A percentile compares a stretch with the other conserved stretches of the same genome.
Evolutionary conservation across 2,888 invertebrate species (phyloP).

Genomic region (Drosophila mayaguana): DNA sequence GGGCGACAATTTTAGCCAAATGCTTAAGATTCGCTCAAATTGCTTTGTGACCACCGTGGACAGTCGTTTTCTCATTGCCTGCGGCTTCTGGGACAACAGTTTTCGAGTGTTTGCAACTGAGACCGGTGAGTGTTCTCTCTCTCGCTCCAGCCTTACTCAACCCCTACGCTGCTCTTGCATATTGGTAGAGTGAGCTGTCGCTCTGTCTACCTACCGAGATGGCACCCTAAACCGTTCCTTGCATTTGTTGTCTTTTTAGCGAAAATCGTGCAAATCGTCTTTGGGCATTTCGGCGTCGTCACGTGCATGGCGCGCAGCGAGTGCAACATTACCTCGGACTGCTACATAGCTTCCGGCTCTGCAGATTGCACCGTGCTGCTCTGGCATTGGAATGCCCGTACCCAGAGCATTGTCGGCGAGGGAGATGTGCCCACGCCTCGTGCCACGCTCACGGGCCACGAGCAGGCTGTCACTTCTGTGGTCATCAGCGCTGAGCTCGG

Average conservation of each 20-base stretch:
- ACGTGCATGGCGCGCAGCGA: slow-evolving; percentile 99
- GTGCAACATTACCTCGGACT: slow-evolving; percentile 99
- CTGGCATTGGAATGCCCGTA: slow-evolving; percentile 99
- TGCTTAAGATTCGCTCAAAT: slow-evolving; percentile 95
- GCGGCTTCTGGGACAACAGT: slow-evolving; percentile 99
- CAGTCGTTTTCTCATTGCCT: slow-evolving; percentile 97
- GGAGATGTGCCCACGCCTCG: slow-evolving; percentile 97
- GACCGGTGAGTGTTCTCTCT: slow-evolving; percentile 90
- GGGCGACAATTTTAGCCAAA: slow-evolving; percentile 99
- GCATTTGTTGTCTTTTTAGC: slow-evolving; percentile 86
- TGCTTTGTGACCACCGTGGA: slow-evolving; percentile 99
- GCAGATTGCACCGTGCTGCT: slow-evolving; percentile 98
- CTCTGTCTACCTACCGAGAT: too few relatives aligned
- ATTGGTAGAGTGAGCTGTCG: too few relatives aligned
- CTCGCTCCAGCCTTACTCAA: background rate
- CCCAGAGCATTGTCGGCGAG: slow-evolving; percentile 98
- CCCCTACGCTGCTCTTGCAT: too few relatives aligned
- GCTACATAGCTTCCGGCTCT: slow-evolving; percentile 98
- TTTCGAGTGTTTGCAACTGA: slow-evolving; percentile 99
- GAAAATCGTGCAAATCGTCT: slow-evolving; percentile 98
- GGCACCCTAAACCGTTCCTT: too few relatives aligned
- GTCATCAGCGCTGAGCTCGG: slow-evolving; percentile 99
- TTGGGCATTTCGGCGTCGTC: slow-evolving; percentile 99
- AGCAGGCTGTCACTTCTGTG: slow-evolving; percentile 97
- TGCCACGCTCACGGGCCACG: slow-evolving; percentile 98